phyloP scores from a whole-genome alignment of 2,797 vertebrate genomes.

The Psittacula derbiana region DNA sequence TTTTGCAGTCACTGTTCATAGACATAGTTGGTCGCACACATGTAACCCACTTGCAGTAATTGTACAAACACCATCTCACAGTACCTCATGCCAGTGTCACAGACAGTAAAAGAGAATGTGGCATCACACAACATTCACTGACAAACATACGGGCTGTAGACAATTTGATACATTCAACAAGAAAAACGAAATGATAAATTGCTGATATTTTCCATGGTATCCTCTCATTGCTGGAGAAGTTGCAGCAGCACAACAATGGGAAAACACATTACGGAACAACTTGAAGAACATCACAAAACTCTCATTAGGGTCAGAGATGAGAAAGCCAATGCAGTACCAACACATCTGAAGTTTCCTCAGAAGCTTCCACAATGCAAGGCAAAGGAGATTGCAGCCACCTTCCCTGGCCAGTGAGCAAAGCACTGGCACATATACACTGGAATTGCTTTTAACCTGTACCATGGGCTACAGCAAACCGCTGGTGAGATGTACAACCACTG shows the following conservation, averaged over 20 bases:
- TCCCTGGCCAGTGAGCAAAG: neutral
- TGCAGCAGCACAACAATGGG: neutral
- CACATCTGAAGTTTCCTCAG: neutral
- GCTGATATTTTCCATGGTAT: neutral
- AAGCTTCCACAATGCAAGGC: neutral
- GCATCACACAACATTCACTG: neutral
- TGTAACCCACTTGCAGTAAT: neutral
- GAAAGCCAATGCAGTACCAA: neutral
- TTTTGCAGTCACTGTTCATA: neutral
- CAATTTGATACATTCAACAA: neutral
- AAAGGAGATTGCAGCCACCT: neutral
- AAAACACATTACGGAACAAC: neutral
- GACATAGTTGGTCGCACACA: neutral
- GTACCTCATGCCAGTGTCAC: neutral
- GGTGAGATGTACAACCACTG: rapidly evolving
- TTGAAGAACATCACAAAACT: neutral
- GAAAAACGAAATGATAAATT: neutral
- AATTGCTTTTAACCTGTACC: neutral
- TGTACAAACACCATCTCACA: neutral
- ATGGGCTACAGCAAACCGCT: neutral
- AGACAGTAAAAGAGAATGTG: neutral
- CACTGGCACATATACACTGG: neutral
- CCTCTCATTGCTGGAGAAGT: neutral
- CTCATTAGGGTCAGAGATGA: neutral
- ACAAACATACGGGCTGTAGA: neutral